Base-by-base conservation (phyloP, 1,140 invertebrate species). In the Drosophila miranda region DNA sequence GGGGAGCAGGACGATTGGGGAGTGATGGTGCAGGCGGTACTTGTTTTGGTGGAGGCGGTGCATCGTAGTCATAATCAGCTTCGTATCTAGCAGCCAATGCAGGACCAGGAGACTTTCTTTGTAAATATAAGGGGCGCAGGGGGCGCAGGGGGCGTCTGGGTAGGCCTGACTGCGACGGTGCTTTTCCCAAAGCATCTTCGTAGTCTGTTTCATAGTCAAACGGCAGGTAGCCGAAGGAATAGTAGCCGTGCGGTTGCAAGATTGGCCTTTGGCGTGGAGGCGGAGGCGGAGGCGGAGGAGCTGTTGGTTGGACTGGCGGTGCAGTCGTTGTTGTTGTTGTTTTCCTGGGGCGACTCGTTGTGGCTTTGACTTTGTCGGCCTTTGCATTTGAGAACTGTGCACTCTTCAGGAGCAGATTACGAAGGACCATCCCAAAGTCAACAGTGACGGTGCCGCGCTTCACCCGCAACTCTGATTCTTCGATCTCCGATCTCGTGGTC, bases 391-490 rank as follows among this genome's bases (percentile, higher is more conserved):
- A 78, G 30, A 87, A 21, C 7, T 87, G 82, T 1, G 78, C 82
- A 28, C 82, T 87, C 46, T 87, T 87, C 13, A 78, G 75, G 19
- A 87, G 67, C 34, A 87, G 8, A 42, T 83, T 87, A 4, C 82
- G 82, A 43, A 87, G 48, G 11, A 87, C 41, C 23, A 60, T 8
- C 9, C 82, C 83, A 50, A 87, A 82, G 46, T 87, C 82, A 14
- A 86, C 52, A 41, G 82, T 87, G 48, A 88, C 58, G 5, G 66
- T 62, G 57, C 49, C 66, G 11, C 82, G 75, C 8, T 67, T 70
- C 8, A 52, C 45, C 16, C 38, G 30, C 3, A 7, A 50, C 21
- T 45, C 38, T 8, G n/a, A 16, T 6, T 26, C 3, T 23, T 13
- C 26, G 26, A 11, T 38, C 34, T 21, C 5, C 45, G 30, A n/a